phyloP scores from a whole-genome alignment of 2,797 vertebrate genomes.

The Sebastes taczanowskii region DNA sequence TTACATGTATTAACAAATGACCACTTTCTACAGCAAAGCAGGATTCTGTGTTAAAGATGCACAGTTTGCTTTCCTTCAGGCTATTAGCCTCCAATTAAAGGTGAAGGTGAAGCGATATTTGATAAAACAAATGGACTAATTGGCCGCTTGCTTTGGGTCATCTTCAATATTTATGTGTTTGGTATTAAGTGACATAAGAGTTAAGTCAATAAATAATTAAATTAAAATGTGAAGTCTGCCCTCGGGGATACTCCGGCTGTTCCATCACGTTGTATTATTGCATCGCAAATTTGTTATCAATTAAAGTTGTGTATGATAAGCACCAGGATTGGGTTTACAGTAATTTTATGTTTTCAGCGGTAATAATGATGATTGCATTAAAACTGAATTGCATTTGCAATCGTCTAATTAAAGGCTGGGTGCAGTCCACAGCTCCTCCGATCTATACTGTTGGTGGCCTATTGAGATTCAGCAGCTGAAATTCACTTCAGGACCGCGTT shows the following conservation, averaged over 20 bases:
- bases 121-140: slow-evolving; percentile 58
- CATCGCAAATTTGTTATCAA: slow-evolving; percentile 48
- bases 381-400: slow-evolving; percentile 16
- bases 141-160: slow-evolving; percentile 51
- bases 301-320: slow-evolving; percentile 29
- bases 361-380: slow-evolving; percentile 21
- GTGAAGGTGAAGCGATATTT: slow-evolving; percentile 51
- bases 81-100: slow-evolving; percentile 56
- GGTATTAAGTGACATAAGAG: slow-evolving; percentile 60
- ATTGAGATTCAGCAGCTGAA: slow-evolving; percentile 55
- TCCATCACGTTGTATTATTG: slow-evolving; percentile 18
- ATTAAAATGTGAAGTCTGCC: slow-evolving; percentile 51
- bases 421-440: background rate
- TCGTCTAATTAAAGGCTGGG: slow-evolving; percentile 24
- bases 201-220: slow-evolving; percentile 65
- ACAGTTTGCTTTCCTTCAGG: slow-evolving; percentile 41
- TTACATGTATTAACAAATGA: background rate
- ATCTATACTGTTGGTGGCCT: slow-evolving; percentile 40
- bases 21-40: background rate
- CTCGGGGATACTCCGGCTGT: slow-evolving; percentile 20
- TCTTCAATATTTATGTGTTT: slow-evolving; percentile 61
- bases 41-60: slow-evolving; percentile 8
- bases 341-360: slow-evolving; percentile 21
- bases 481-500: slow-evolving; percentile 57
- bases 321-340: slow-evolving; percentile 4